Evolutionary conservation across 2,888 invertebrate genomes (phyloP).

Genomic region (Eilema depressum): DNA sequence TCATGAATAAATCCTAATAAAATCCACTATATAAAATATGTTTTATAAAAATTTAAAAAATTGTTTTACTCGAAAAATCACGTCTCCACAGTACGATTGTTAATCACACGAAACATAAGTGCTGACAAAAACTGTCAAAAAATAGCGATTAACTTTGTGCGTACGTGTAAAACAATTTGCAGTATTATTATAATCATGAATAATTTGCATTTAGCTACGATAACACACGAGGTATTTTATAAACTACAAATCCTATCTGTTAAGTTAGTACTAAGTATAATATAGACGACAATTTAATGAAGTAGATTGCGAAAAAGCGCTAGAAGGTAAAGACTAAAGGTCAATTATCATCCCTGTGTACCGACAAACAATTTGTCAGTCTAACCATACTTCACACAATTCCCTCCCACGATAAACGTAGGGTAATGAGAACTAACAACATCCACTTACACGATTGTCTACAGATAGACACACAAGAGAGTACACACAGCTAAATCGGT

Average conservation of each 20-base stretch:
- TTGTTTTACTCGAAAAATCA: too few species aligned
- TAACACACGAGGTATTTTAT: background rate
- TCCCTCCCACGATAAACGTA: constrained; percentile 57
- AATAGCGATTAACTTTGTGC: too few species aligned
- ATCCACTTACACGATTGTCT: constrained; percentile 66
- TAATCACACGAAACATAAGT: too few species aligned
- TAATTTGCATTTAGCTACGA: too few species aligned
- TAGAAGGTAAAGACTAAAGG: constrained; percentile 29
- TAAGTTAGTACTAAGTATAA: constrained; percentile 8
- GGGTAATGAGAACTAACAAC: constrained; percentile 51
- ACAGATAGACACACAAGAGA: constrained; percentile 58
- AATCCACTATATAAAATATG: too few species aligned
- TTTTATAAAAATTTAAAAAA: too few species aligned
- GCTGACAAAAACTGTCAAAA: too few species aligned
- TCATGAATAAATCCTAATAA: too few species aligned
- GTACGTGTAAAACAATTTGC: too few species aligned
- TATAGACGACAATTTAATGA: constrained; percentile 45
- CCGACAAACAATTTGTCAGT: constrained; percentile 62
- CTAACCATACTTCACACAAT: constrained; percentile 51
- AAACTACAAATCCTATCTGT: constrained; percentile 27
- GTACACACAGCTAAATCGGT: constrained; percentile 39
- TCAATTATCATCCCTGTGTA: constrained; percentile 56
- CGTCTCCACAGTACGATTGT: too few species aligned
- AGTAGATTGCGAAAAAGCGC: constrained; percentile 39
- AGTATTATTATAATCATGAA: too few species aligned